Evolutionary conservation across 2,888 invertebrate species (phyloP), one percentile per base, ranked within the genome.

Genomic region (Drosophila acutilabella): DNA sequence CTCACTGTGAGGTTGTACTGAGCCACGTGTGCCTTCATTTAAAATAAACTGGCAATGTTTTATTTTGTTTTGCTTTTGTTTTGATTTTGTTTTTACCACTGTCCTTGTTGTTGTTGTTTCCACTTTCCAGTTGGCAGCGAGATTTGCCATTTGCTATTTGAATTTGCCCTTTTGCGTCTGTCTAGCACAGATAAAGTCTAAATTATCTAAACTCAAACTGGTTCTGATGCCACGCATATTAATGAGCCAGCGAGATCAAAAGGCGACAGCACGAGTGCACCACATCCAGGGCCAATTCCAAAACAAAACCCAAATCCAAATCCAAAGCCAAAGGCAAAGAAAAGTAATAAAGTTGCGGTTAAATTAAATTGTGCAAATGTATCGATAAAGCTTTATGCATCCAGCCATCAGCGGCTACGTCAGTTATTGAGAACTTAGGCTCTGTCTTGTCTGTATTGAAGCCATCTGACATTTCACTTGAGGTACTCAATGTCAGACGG

Each of bases 141-240:
- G 36, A 13, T 36, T 60, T 64, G 50, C 20, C 40, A 61, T 54
- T 60, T 42, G 58, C n/a, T 59, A 44, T 67, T 45, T 57, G 56
- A 47, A 44, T 67, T 45, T 57, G 56, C 51, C 58, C 57, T 72
- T 68, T 57, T 54, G 40, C 20, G 33, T 64, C 75, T 60, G 68
- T 58, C 71, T 62, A 38, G 47, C 66, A 40, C 45, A 69, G 83
- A 78, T 80, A 89, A 78, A 83, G 70, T 73, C 84, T 70, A 89
- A 87, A 89, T 83, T 83, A 89, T 83, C 89, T 84, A 87, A 89
- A 71, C 75, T 73, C 81, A 84, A 89, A 81, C 89, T 68, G 89
- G 77, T 83, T 83, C 77, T 64, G 80, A 51, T 84, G 89, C 52
- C 85, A 59, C 73, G 83, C 83, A 84, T 84, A 84, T 84, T 84